A percentile compares a stretch with the other conserved stretches of the same genome.
Conservation (phyloP, 1,140 invertebrate species). For the Dendrolimus kikuchii region DNA sequence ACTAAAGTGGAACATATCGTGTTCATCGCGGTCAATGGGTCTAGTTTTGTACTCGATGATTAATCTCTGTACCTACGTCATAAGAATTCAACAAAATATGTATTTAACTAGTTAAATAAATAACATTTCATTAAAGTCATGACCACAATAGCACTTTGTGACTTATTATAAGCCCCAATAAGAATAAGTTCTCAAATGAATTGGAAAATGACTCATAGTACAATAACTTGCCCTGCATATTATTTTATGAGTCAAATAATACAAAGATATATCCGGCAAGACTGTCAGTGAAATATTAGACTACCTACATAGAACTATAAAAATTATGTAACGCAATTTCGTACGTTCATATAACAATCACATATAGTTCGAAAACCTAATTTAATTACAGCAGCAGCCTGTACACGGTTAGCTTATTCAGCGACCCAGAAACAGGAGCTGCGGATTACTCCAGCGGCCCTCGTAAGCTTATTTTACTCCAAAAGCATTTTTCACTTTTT, state of each 20-base stretch:
- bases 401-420: slow-evolving; percentile 55
- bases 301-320: slow-evolving; percentile 19
- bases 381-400: slow-evolving; percentile 30
- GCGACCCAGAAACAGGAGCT: slow-evolving; percentile 52
- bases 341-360: background rate
- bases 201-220: no score
- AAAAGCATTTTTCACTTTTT: slow-evolving; percentile 21
- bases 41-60: no score
- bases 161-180: slow-evolving; percentile 24
- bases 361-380: background rate
- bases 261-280: slow-evolving; percentile 10
- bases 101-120: no score
- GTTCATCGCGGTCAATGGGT: no score
- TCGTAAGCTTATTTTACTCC: slow-evolving; percentile 29
- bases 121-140: background rate
- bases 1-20: slow-evolving; percentile 19
- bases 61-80: no score
- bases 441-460: slow-evolving; percentile 49
- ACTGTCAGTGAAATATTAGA: slow-evolving; percentile 39
- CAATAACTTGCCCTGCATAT: no score
- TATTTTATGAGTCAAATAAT: no score
- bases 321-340: background rate
- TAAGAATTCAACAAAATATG: no score
- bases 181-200: no score
- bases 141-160: slow-evolving; percentile 28